Percentiles rank a stretch among this genome's conserved stretches.
phyloP scores from a whole-genome alignment of 2,888 invertebrate genomes.

The Drosophila paramelanica region DNA sequence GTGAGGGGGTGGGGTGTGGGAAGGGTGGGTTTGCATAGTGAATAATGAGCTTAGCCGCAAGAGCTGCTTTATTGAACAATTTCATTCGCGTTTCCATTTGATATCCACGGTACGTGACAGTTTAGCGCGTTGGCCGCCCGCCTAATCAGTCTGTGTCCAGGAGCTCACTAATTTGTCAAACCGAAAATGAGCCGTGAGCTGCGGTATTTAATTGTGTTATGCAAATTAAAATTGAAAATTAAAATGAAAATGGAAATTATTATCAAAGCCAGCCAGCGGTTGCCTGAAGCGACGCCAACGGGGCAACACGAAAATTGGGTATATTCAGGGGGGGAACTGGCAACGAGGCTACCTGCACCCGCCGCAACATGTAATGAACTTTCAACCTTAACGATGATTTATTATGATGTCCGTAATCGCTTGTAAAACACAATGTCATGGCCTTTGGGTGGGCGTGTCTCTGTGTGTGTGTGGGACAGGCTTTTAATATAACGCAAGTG shows the following conservation, averaged over 20 bases:
- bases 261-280: conserved; percentile 24
- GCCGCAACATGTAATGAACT: conserved; percentile 59
- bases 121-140: conserved; percentile 29
- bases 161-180: conserved; percentile 54
- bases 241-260: conserved; percentile 39
- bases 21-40: conserved; percentile 14
- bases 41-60: conserved; percentile 53
- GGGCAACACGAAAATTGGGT: not conserved
- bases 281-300: conserved; percentile 34
- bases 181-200: conserved; percentile 44
- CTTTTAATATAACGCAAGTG: conserved; percentile 43
- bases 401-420: conserved; percentile 66
- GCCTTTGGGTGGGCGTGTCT: not conserved
- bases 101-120: conserved; percentile 69
- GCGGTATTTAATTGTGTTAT: conserved; percentile 69
- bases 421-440: conserved; percentile 46
- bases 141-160: conserved; percentile 40
- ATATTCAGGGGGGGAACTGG: not conserved
- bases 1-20: not conserved
- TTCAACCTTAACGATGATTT: conserved; percentile 66
- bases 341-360: conserved; percentile 20
- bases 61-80: conserved; percentile 46
- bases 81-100: conserved; percentile 51
- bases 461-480: not conserved
- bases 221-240: conserved; percentile 58